Evolutionary conservation across 2,797 vertebrate species (phyloP), one percentile per base, ranked within the genome.

Genomic region (Hydrocynus forskahlii): DNA sequence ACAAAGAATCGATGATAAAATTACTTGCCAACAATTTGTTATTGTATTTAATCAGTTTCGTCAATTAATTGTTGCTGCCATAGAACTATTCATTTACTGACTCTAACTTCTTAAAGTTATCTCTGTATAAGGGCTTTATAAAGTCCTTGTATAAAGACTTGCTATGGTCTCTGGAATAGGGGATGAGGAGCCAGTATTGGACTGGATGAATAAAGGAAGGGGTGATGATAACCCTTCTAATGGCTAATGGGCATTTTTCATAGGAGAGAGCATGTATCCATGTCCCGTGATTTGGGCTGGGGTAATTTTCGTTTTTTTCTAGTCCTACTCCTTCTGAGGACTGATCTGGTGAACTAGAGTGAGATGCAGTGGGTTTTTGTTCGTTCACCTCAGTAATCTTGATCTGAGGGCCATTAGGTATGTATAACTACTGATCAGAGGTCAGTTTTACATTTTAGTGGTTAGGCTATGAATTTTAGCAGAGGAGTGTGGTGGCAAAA

Each of bases 211-310:
- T 75, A 57, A 83, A 50, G 73, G 73, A 73, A 75, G 72, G 63
- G 85, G 69, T 81, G 74, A 57, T 81, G 81, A 54, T 79, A 45
- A 64, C 17, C 29, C 13, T 3, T n/a, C 70, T 78, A 82, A 78
- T 84, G 70, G 59, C 66, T 73, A 57, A 76, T 72, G 50, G 40
- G 79, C 75, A 75, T 80, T 80, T 81, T 78, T 80, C 83, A 76
- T 21, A 83, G 78, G 66, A 76, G n/a, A 73, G 45, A 23, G 48
- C 57, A 45, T 63, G 23, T 70, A 75, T 55, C 50, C 48, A 50
- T 40, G 55, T 50, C 43, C 12, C 3, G 14, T 76, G 63, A 67
- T 25, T 67, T 67, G 67, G 59, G 76, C 71, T 38, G n/a, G 10
- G 48, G 48, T 66, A 55, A 66, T 82, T 82, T 86, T 78, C 35